Evolutionary conservation across 53 echinoderm and acorn worm genomes (phyloP), one percentile per base, ranked within the genome.

Genomic region (Holothuria leucospilota): DNA sequence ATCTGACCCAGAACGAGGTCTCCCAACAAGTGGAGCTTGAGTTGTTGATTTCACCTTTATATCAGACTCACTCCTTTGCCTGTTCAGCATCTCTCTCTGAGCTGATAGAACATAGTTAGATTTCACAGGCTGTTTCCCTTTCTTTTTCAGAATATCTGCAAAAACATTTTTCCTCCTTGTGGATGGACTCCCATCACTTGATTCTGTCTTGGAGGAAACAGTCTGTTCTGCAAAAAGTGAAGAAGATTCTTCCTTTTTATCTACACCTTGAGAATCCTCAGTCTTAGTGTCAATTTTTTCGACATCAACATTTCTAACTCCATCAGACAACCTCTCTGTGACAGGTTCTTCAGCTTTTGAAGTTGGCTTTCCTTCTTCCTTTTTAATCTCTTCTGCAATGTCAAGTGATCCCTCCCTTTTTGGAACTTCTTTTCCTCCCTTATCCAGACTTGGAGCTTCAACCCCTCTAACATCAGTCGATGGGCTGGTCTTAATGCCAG

Each of bases 51-150:
- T 70, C 9, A 51, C 6, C 29, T 80, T 80, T 28, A 70, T 29
- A 29, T 69, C 86, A 34, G 90, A 90, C 20, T 86, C 82, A 52
- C 90, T 90, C 56, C 89, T 61, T 77, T 90, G 87, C 58, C 88
- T 87, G 18, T 88, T 86, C 16, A 83, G 51, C 69, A 93, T 89
- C 84, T 96, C 96, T 58, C 81, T 82, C 69, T 93, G 90, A 0
- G 96, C 96, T 7, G 96, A 96, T 39, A 96, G 61, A 26, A 96
- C 89, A 85, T 96, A 96, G 3, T 90, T 87, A 29, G 92, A 85
- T 65, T 92, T 94, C 3, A 85, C 86, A 16, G 85, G 80, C 59
- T 49, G 59, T 29, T 74, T 82, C 9, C 84, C 67, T 68, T 96
- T 96, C 72, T 93, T 94, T 86, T 94, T 94, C 85, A 94, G 81